Conservation (phyloP, 2,113 vertebrate genomes). For the Hemiscyllium ocellatum region DNA sequence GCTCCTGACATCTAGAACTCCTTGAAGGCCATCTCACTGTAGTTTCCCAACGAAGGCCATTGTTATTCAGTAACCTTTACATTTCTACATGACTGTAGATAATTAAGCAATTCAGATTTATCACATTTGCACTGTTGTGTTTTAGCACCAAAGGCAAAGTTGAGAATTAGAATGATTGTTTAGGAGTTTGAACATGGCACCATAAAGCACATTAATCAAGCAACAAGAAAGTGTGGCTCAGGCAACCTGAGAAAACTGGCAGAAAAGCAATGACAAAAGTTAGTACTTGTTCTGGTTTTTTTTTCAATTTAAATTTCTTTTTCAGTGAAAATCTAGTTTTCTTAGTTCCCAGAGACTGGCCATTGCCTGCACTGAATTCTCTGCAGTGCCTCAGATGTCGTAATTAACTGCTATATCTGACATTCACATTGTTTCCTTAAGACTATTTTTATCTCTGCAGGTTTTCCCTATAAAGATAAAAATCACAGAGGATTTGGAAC, state of each 20-base stretch:
- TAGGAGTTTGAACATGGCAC: neutral
- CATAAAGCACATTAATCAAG: neutral
- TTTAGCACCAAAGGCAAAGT: neutral
- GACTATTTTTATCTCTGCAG: neutral
- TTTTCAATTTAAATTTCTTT: neutral
- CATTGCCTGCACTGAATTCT: neutral
- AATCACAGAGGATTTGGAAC: neutral
- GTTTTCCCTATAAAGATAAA: neutral
- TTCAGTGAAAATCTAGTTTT: neutral
- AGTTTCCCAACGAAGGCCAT: too few relatives aligned
- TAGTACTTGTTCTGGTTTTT: too few relatives aligned
- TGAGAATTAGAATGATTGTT: neutral
- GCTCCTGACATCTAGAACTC: too few relatives aligned
- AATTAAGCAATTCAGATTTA: neutral
- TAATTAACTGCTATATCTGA: neutral
- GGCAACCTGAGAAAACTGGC: neutral
- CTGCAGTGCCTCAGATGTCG: neutral
- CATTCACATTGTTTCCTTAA: neutral
- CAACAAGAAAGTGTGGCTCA: neutral
- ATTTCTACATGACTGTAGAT: neutral
- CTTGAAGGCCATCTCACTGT: too few relatives aligned
- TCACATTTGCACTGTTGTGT: neutral
- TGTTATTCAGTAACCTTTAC: too few relatives aligned
- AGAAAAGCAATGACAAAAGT: neutral
- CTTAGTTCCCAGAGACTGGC: neutral